Base-by-base conservation (phyloP, 2,113 vertebrate genomes). In the Xiphorhynchus elegans region DNA sequence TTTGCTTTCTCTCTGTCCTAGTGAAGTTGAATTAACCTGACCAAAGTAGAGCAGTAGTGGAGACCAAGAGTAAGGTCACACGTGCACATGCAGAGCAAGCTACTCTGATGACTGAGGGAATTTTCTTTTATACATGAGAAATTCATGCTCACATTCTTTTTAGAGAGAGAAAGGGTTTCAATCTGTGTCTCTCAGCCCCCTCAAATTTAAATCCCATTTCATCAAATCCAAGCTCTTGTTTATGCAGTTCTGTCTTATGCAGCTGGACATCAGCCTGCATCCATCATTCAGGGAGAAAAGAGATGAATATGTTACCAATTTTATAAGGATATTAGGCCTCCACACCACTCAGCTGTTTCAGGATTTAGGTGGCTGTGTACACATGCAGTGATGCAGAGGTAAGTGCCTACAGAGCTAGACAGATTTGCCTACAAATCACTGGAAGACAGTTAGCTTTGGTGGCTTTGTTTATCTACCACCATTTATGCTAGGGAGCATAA, bases 61-160 rank as follows among this genome's bases (percentile, higher is more conserved):
- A 10, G 12, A 69, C n/a, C 28, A 28, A 37, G 26, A 13, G 11
- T 35, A n/a, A 6, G 4, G 39, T 62, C 63, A 37, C n/a, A 31
- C 19, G n/a, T 3, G 13, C 13, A 40, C 0, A 0, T 11, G 17
- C 59, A 89, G 23, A 37, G 12, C 31, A 59, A 66, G 23, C 9
- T 74, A 1, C 46, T 83, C 13, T 40, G 21, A 28, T 50, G 64
- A 29, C 25, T 3, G 52, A 59, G 42, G 46, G 35, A 49, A 58
- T 68, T 87, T 84, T 82, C 42, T 59, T 87, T 81, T 47, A 33
- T 35, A 13, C 3, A 8, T 25, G 24, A 82, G 52, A 68, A 70
- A 68, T 13, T 2, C 17, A 14, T 11, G 33, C 16, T 72, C 39
- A 50, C 0, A 33, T 72, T 72, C 31, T 35, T 68, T 56, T 59